These are phyloP conservation scores for Marmota monax DNA, from an alignment of 2,113 vertebrate genomes.

Conservation along the genomic window DNA sequence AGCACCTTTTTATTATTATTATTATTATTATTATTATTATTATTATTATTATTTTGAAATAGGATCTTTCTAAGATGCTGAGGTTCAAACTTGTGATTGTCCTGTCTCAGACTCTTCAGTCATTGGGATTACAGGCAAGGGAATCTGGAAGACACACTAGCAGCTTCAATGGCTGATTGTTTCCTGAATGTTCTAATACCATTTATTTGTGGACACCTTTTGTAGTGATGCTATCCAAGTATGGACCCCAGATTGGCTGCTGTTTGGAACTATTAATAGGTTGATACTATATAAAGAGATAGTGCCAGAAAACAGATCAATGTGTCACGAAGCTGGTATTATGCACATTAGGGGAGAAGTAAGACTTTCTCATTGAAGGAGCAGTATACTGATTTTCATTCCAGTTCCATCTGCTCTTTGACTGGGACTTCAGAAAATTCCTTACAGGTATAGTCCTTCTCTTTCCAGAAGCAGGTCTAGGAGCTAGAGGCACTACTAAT, in stretches of 20 bases:
- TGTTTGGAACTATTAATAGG: background rate
- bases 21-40: too few species aligned
- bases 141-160: slow-evolving; percentile 60
- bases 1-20: too few species aligned
- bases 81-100: too few species aligned
- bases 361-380: background rate
- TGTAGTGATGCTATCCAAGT: background rate
- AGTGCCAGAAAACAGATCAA: background rate
- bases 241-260: background rate
- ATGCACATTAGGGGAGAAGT: background rate
- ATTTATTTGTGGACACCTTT: slow-evolving; percentile 73
- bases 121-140: too few species aligned
- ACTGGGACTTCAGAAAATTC: slow-evolving; percentile 34
- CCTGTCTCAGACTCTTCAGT: too few species aligned
- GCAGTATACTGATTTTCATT: background rate
- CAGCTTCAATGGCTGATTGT: slow-evolving; percentile 73
- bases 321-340: too few species aligned
- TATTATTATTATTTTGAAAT: too few species aligned
- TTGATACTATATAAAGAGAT: background rate
- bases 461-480: slow-evolving; percentile 22
- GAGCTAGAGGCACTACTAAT: background rate
- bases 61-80: too few species aligned
- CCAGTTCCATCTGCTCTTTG: background rate
- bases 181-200: slow-evolving; percentile 71
- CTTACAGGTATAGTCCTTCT: background rate